Percentiles rank a stretch among this genome's conserved stretches.
Conservation (phyloP, 2,888 invertebrate genomes). For the Polyommatus icarus region DNA sequence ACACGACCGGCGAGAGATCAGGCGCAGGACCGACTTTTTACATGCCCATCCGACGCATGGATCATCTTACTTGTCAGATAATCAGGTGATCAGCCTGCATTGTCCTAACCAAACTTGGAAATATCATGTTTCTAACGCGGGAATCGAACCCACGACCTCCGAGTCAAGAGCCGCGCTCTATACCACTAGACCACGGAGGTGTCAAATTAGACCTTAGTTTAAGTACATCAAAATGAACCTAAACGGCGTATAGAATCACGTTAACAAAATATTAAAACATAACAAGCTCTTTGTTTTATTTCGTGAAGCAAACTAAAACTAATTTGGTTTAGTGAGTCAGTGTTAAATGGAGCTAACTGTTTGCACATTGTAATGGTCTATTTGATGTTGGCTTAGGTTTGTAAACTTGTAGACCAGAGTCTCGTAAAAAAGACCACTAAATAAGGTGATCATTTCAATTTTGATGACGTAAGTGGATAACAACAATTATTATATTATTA, state of each 20-base stretch:
- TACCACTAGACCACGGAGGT: too few relatives aligned
- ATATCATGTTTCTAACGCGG: too few relatives aligned
- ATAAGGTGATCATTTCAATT: not conserved
- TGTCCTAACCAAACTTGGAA: too few relatives aligned
- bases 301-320: constrained; percentile 26
- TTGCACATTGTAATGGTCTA: constrained; percentile 9
- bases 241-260: not conserved
- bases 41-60: too few relatives aligned
- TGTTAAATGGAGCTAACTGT: constrained; percentile 11
- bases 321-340: constrained; percentile 29
- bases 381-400: constrained; percentile 24
- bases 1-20: too few relatives aligned
- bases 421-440: not conserved
- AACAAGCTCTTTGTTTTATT: constrained; percentile 27
- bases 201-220: too few relatives aligned
- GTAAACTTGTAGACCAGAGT: constrained; percentile 11
- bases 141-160: too few relatives aligned
- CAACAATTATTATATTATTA: not conserved
- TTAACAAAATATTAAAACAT: not conserved
- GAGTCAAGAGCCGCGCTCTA: too few relatives aligned
- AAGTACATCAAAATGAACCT: not conserved
- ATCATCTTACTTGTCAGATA: too few relatives aligned
- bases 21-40: too few relatives aligned
- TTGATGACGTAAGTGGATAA: not conserved
- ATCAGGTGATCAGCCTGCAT: too few relatives aligned